These are phyloP conservation scores for Chrysolina oricalcia DNA, from an alignment of 2,888 invertebrate genomes.

Conservation along the genomic window DNA sequence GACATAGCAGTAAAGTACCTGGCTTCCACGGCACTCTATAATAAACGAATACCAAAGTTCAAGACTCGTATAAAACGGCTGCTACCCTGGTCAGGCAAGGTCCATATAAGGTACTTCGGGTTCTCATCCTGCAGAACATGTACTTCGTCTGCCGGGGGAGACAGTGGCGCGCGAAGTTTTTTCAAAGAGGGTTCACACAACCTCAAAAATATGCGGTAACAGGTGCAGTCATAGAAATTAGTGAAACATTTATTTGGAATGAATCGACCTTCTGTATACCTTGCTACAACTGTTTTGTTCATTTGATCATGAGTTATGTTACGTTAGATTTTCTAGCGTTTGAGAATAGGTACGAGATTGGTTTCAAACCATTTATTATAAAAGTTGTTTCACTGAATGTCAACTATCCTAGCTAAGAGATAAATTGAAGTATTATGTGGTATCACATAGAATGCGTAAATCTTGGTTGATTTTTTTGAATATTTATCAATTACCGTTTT, in stretches of 20 bases:
- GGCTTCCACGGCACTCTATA: slow-evolving; percentile 13
- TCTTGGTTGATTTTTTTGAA: too few relatives aligned
- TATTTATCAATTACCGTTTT: too few relatives aligned
- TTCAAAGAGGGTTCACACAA: neutral
- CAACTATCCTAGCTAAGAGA: too few relatives aligned
- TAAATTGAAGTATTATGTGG: too few relatives aligned
- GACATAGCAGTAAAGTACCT: slow-evolving; percentile 54
- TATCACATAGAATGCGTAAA: too few relatives aligned
- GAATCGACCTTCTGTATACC: too few relatives aligned
- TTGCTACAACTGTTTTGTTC: too few relatives aligned
- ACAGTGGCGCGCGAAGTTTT: slow-evolving; percentile 34
- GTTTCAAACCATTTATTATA: too few relatives aligned
- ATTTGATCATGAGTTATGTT: too few relatives aligned
- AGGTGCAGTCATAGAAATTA: neutral
- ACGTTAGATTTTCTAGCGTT: too few relatives aligned
- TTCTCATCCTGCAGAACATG: slow-evolving; percentile 55
- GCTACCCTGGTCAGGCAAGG: slow-evolving; percentile 57
- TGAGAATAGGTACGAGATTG: too few relatives aligned
- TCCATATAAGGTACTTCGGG: slow-evolving; percentile 58
- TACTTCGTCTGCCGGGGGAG: slow-evolving; percentile 43
- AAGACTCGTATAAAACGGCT: slow-evolving; percentile 57
- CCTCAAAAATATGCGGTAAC: neutral
- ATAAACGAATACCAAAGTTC: slow-evolving; percentile 55
- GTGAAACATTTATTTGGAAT: neutral
- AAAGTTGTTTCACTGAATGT: too few relatives aligned